Conservation (phyloP, 2,888 invertebrate species). For the Ellobium chinense region DNA sequence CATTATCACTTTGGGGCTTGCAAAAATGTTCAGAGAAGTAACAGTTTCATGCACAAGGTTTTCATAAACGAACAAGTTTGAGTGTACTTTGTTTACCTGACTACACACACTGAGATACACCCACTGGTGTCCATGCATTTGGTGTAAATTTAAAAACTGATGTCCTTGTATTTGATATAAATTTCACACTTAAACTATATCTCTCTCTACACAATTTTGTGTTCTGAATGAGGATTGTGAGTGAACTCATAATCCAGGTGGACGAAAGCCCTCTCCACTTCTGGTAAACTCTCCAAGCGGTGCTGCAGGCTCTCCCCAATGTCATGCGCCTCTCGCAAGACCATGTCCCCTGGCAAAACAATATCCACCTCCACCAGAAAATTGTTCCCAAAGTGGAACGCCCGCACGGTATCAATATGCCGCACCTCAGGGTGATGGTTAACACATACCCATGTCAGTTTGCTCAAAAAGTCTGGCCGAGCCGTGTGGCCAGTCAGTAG, state of each 20-base stretch:
- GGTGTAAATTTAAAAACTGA: too few relatives aligned
- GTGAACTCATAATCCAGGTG: constrained; percentile 80
- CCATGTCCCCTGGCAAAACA: constrained; percentile 79
- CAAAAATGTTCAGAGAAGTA: too few relatives aligned
- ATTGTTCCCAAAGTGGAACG: constrained; percentile 80
- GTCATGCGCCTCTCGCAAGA: constrained; percentile 79
- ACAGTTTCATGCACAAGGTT: too few relatives aligned
- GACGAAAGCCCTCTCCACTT: constrained; percentile 81
- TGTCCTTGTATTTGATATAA: too few relatives aligned
- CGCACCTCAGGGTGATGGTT: constrained; percentile 73
- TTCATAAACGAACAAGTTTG: too few relatives aligned
- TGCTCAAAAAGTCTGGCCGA: constrained; percentile 75
- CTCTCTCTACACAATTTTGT: constrained; percentile 70
- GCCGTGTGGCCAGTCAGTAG: constrained; percentile 76
- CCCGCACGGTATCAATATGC: constrained; percentile 80
- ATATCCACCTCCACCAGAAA: constrained; percentile 79
- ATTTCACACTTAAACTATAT: too few relatives aligned
- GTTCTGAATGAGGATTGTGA: constrained; percentile 79
- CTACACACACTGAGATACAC: too few relatives aligned
- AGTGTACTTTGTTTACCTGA: too few relatives aligned
- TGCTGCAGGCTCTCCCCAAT: constrained; percentile 80
- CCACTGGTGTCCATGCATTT: too few relatives aligned
- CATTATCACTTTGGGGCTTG: too few relatives aligned
- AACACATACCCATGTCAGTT: constrained; percentile 75
- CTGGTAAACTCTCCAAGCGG: constrained; percentile 79